Conservation (phyloP, 2,797 vertebrate species). For the Phoeniculus purpureus region DNA sequence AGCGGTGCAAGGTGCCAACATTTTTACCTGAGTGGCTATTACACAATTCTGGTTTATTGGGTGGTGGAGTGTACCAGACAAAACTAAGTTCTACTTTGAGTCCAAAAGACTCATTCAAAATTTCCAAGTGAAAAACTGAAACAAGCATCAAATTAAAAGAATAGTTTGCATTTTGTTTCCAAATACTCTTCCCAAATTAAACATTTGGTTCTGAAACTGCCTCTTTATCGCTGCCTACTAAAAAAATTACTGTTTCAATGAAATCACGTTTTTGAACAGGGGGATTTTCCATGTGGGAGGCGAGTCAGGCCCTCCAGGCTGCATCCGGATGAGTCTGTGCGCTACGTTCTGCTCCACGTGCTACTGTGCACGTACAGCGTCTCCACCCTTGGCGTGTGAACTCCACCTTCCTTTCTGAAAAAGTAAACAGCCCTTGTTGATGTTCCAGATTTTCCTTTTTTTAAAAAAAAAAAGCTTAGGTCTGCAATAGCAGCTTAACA, state of each 20-base stretch:
- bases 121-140: background rate
- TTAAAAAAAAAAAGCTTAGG: background rate
- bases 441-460: background rate
- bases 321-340: background rate
- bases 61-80: background rate
- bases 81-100: background rate
- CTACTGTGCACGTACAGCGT: constrained; percentile 3
- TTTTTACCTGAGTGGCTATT: background rate
- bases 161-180: background rate
- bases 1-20: background rate
- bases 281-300: background rate
- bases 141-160: background rate
- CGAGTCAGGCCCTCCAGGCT: background rate
- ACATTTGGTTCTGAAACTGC: background rate
- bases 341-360: background rate
- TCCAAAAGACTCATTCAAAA: background rate
- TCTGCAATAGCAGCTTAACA: background rate
- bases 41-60: background rate
- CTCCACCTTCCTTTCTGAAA: background rate
- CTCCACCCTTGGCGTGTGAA: background rate
- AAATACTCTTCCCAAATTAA: background rate
- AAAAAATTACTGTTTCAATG: background rate
- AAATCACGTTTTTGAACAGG: background rate
- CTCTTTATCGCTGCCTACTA: background rate
- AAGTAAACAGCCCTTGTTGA: background rate